A percentile compares a stretch with the other conserved stretches of the same genome.
phyloP scores from a whole-genome alignment of 2,113 vertebrate genomes.

The Baryphthengus martii region DNA sequence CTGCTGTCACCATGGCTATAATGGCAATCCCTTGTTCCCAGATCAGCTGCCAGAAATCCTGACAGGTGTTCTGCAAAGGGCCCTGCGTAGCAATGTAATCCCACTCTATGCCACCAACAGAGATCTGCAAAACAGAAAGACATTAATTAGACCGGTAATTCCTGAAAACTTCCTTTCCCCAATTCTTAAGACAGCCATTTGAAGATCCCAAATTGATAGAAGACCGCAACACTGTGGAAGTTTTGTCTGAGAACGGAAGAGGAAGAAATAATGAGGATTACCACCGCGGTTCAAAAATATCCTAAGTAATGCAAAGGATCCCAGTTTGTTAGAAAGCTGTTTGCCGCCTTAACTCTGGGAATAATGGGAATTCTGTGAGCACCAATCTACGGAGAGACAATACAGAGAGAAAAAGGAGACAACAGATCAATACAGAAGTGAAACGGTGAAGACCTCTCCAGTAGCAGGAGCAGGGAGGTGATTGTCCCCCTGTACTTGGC shows the following conservation, averaged over 20 bases:
- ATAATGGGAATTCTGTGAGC: neutral
- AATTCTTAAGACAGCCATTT: neutral
- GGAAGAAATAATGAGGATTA: neutral
- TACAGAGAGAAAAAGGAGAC: neutral
- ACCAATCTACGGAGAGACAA: neutral
- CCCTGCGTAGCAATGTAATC: constrained; percentile 95
- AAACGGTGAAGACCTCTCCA: neutral
- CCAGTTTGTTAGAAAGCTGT: neutral
- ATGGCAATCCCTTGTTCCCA: constrained; percentile 96
- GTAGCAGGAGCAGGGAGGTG: too few species aligned
- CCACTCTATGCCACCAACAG: constrained; percentile 88
- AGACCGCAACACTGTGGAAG: neutral
- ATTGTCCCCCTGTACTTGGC: too few species aligned
- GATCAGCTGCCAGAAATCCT: constrained; percentile 99
- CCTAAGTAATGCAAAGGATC: neutral
- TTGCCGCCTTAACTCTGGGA: neutral
- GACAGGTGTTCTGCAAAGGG: constrained; percentile 89
- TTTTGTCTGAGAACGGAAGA: neutral
- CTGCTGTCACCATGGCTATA: constrained; percentile 95
- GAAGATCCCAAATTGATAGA: neutral
- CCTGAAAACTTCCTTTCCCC: neutral
- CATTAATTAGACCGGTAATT: neutral
- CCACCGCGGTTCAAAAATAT: neutral
- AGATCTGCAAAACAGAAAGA: constrained; percentile 73
- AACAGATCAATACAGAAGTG: neutral